Evolutionary conservation across 2,113 vertebrate genomes (phyloP).

Genomic region (Pyxicephalus adspersus): DNA sequence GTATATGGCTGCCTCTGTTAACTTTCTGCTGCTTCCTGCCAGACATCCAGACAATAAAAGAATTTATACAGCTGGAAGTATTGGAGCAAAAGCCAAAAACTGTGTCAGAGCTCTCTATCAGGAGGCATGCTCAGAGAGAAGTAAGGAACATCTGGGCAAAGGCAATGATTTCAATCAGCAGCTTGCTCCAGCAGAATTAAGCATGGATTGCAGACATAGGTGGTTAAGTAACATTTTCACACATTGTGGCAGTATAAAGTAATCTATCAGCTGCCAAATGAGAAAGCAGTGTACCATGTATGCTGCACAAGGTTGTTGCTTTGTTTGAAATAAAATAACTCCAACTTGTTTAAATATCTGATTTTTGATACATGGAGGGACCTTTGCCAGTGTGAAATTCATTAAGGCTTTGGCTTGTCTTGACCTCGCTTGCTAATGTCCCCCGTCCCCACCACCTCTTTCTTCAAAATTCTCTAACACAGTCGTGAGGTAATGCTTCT

Average conservation of each 20-base stretch:
- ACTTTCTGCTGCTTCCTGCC: conserved; percentile 80
- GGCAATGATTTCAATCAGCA: conserved; percentile 73
- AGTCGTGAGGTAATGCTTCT: conserved; percentile 71
- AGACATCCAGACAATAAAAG: conserved; percentile 87
- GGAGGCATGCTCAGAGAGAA: conserved; percentile 69
- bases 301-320: not conserved
- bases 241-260: conserved; percentile 2
- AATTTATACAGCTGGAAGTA: conserved; percentile 89
- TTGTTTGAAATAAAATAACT: conserved; percentile 7
- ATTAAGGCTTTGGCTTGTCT: conserved; percentile 65
- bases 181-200: conserved; percentile 60
- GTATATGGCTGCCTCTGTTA: conserved; percentile 72
- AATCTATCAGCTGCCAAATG: conserved; percentile 28
- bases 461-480: conserved; percentile 71
- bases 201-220: conserved; percentile 16
- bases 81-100: conserved; percentile 77
- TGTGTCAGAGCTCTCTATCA: conserved; percentile 71
- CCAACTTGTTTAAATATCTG: conserved; percentile 51
- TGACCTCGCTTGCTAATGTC: conserved; percentile 64
- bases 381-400: conserved; percentile 63
- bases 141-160: conserved; percentile 75
- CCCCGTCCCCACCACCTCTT: conserved; percentile 52
- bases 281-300: not conserved
- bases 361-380: conserved; percentile 53
- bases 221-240: conserved; percentile 23